Evolutionary conservation across 2,888 invertebrate species (phyloP), one percentile per base, ranked within the genome.

Genomic region (Drosophila macrothrix): DNA sequence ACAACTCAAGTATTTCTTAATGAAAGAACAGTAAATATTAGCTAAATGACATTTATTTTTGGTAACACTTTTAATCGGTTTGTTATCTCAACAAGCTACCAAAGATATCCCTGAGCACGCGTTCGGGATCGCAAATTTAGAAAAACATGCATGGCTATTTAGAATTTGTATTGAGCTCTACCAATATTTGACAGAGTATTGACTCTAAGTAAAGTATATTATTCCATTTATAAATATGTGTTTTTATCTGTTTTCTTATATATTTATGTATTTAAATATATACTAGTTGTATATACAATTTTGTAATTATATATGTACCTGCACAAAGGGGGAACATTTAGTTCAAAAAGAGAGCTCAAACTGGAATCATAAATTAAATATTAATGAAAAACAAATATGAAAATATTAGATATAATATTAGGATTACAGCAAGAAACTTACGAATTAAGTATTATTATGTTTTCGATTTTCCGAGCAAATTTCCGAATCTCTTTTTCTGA

Each of bases 1-100:
- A 85, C 66, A 67, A 37, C 50, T 81, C 39, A 41, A 81, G 78
- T 72, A 73, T 83, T 85, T 61, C 71, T 70, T 70, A 88, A 90
- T 88, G 83, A 79, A 74, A 58, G 58, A 41, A 14, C 62, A 69
- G 66, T 67, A 68, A 69, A 67, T 71, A 68, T 60, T 61, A 65
- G 39, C 66, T 37, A 67, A 63, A 67, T 68, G 67, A 54, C 58
- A 46, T 53, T 49, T 76, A 73, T 73, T 76, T 71, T 78, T 58
- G 66, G 68, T 73, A 58, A 67, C 63, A 41, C 61, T 61, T 55
- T 50, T 84, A 89, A 84, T 84, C 83, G 84, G 52, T 72, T 87
- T 84, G 67, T 89, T 87, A 89, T 84, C 88, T 19, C 7, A 39
- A 35, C 22, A 46, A 60, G 14, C 59, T 25, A 12, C 1, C 1